Evolutionary conservation across 1,140 invertebrate species (phyloP), one percentile per base, ranked within the genome.

Genomic region (Aphidius gifuensis): DNA sequence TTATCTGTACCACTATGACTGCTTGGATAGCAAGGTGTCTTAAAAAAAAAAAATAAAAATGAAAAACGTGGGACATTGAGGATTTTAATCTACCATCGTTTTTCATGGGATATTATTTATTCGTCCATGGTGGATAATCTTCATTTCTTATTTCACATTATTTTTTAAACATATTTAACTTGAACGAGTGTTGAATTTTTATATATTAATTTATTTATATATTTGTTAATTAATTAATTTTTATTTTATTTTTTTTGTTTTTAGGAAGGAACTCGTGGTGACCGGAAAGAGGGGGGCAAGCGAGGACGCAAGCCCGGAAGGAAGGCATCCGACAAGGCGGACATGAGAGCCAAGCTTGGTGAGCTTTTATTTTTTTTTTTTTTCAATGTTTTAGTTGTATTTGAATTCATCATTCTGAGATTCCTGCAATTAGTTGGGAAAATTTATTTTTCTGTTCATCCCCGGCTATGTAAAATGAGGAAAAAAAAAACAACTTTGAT

Each of bases 341-440:
- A 97, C 81, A 92, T 95, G 83, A 94, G 92, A 84, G 92, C 92
- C 45, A 97, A 96, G 86, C 84, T 97, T 66, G 91, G 91, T 92
- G 80, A 80, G 70, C 23, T 32, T 32, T 23, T 23, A 23, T 23
- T 23, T 23, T 23, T 23, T 23, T 32, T 32, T 32, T 32, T 32
- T 32, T 32, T 32, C 23, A 32, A 32, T 32, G 0, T 32, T 32
- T 4, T 4, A 32, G 2, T 32, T 32, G 23, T 32, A 32, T 32
- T 32, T 32, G 1, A 32, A 32, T 32, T 32, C 23, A 32, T 32
- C 23, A 32, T 32, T 32, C 4, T 32, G 4, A 32, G 23, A 32
- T 3, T 32, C 4, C 4, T 32, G 2, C 23, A 32, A 32, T 32
- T 32, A 32, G 4, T 32, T 32, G 23, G 2, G 2, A 32, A 1